Base-by-base conservation (phyloP, 2,888 invertebrate genomes). In the Hypomecis atomaria region DNA sequence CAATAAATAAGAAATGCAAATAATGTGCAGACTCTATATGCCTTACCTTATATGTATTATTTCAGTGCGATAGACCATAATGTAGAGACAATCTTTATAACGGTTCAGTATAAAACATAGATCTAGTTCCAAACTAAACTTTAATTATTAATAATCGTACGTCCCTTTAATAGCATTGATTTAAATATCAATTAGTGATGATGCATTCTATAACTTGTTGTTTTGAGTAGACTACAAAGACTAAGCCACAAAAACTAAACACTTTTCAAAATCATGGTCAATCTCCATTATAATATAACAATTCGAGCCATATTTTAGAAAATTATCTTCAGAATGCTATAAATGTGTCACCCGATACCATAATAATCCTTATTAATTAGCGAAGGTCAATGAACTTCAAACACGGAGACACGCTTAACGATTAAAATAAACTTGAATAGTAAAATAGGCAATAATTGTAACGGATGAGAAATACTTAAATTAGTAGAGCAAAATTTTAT, bases 311-410 rank as follows among this genome's bases (percentile, higher is more conserved):
- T 47, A 47, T 10, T 47, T 47, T 0, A 33, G 34, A 34, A 34
- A 4, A 34, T 23, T 45, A 23, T 8, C 47, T 11, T 37, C 11
- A 11, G 6, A 49, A 37, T 8, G 49, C 8, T 13, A 37, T 50
- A 50, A 37, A 49, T 49, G 36, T 49, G 36, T 37, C 8, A 50
- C 9, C 7, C 11, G 9, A 5, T 13, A 50, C 37, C 37, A 11
- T 38, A 13, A 50, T 37, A 36, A 9, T n/a, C 1, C 23, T 5
- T 50, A 13, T 13, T 37, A 37, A 13, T 37, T 11, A 11, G 37
- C 36, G 37, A 50, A 50, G 49, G 37, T 50, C 49, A 50, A 50
- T 50, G 49, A 13, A 37, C 49, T 37, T 7, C 5, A 11, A 37
- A 11, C 6, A 8, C 13, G 11, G 9, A 50, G 37, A 9, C 13